Evolutionary conservation across 2,797 vertebrate species (phyloP).

Genomic region (Ceyx erithaca): DNA sequence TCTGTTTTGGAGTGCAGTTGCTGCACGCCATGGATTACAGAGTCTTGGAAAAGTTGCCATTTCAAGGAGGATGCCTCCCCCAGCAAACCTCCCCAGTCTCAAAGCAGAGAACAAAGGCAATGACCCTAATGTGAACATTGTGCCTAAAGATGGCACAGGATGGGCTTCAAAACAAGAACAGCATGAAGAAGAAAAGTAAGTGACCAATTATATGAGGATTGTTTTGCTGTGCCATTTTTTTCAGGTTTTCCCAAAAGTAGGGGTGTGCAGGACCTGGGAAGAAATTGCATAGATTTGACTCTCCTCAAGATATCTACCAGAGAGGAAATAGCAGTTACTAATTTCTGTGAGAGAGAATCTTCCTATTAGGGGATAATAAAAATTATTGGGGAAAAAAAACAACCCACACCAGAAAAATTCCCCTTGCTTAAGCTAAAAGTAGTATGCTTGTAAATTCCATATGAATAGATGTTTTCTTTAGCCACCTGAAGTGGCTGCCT

Average conservation of each 20-base stretch:
- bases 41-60: conserved; percentile 98
- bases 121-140: conserved; percentile 98
- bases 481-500: accelerated
- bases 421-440: background rate
- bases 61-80: conserved; percentile 98
- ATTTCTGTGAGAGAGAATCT: background rate
- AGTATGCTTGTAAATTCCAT: background rate
- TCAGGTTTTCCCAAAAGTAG: background rate
- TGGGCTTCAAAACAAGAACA: conserved; percentile 96
- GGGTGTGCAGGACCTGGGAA: background rate
- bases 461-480: background rate
- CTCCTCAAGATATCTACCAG: background rate
- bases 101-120: conserved; percentile 99
- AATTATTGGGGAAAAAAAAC: background rate
- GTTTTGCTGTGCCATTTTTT: background rate
- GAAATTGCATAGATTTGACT: background rate
- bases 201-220: background rate
- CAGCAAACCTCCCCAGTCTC: conserved; percentile 96
- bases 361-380: background rate
- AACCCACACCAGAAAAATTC: no score
- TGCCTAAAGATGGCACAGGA: conserved; percentile 97
- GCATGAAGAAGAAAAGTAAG: conserved; percentile 93
- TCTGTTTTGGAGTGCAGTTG: conserved; percentile 79
- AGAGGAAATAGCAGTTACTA: background rate
- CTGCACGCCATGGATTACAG: conserved; percentile 98